Evolutionary conservation across 2,113 vertebrate genomes (phyloP), one percentile per base, ranked within the genome.

Genomic region (Aspiorhynchus laticeps): DNA sequence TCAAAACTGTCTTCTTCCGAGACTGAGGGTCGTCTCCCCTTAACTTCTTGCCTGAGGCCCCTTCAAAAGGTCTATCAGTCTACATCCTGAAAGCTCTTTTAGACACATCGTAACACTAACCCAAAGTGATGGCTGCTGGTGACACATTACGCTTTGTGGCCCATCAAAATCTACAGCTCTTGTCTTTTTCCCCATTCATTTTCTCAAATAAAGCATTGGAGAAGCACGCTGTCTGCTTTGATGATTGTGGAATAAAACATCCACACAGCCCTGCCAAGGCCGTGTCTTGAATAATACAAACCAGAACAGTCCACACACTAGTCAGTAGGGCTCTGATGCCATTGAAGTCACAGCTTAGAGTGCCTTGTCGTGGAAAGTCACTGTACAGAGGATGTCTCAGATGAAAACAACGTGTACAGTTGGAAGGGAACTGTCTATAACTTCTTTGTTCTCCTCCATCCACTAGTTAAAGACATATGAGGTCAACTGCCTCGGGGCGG

Each of bases 181-280:
- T 41, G 15, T 88, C 28, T 56, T 61, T 46, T 11, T 2, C 21
- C 56, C 71, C 31, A 71, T 59, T 63, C 53, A 26, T 48, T 26
- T 46, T 41, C 33, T 36, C 12, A 21, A n/a, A 73, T 12, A 84
- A 84, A 84, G 51, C 6, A 36, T 36, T 31, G 81, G 61, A 69
- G 43, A 71, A 71, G 63, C 19, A 33, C 12, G 7, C 7, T 46
- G 24, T 76, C 74, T 69, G 28, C 21, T 84, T 63, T 84, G 80
- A 84, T 41, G 38, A 31, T 31, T 24, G 85, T 75, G 43, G 51
- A 51, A 84, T 71, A 86, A 79, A 86, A 88, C 28, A 77, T 86
- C 78, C 5, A 43, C 56, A 56, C 56, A 53, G 46, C 19, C 7
- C 65, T 53, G 65, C 36, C 65, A 71, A 69, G 28, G 81, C 17